These are phyloP conservation scores for Catotricha subobsoleta DNA, from an alignment of 2,888 invertebrate species.

Conservation along the genomic window DNA sequence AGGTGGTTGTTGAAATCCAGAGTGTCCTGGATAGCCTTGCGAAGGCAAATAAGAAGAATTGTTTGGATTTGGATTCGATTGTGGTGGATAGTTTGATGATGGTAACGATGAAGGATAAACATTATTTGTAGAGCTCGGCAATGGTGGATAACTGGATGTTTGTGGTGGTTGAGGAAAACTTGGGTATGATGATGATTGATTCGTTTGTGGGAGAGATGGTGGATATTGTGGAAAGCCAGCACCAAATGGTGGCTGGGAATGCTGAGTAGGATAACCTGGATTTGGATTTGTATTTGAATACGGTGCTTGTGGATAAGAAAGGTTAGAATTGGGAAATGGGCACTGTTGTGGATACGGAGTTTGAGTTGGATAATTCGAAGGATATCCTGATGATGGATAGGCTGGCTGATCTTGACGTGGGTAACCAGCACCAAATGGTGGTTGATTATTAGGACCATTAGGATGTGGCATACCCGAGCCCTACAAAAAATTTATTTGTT, in stretches of 20 bases:
- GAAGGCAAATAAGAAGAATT: background rate
- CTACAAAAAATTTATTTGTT: conserved; percentile 18
- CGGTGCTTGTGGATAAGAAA: conserved; percentile 13
- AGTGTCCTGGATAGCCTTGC: conserved; percentile 3
- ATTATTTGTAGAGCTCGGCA: conserved; percentile 8
- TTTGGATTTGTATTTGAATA: conserved; percentile 8
- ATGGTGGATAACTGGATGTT: conserved; percentile 1
- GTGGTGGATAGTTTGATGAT: background rate
- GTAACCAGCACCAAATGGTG: conserved; percentile 27
- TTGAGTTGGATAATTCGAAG: too few relatives aligned
- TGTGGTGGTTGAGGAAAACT: conserved; percentile 1
- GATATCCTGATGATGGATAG: conserved; percentile 4
- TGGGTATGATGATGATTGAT: conserved; percentile 1
- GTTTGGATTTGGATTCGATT: background rate
- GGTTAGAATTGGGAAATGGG: conserved; percentile 2
- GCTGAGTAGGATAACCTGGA: conserved; percentile 7
- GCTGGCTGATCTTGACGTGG: conserved; percentile 6
- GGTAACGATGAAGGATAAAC: conserved; percentile 1
- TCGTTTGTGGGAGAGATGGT: background rate
- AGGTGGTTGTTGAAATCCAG: background rate
- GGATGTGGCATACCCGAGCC: conserved; percentile 26
- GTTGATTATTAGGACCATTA: conserved; percentile 12
- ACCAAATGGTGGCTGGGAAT: conserved; percentile 6
- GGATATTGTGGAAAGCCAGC: conserved; percentile 5
- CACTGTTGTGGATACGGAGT: conserved; percentile 12